Evolutionary conservation across 1,140 invertebrate genomes (phyloP).

Genomic region (Papilio polytes): DNA sequence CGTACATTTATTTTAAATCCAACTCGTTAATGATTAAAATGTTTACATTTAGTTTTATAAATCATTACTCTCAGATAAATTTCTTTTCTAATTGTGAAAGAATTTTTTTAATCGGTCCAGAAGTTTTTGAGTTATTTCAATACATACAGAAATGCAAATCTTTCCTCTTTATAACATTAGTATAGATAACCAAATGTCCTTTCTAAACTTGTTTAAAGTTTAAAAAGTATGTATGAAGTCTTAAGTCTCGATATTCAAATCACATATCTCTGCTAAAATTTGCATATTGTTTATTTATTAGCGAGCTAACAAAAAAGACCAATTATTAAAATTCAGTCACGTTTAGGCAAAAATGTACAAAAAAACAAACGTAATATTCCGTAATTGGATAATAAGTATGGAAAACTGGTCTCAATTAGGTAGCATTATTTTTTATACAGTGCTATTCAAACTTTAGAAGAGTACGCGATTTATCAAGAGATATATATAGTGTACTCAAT

Average conservation of each 20-base stretch:
- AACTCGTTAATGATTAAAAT: no score
- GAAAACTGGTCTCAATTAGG: not conserved
- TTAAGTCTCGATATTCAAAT: not conserved
- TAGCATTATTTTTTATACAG: not conserved
- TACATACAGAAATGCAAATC: no score
- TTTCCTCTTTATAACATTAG: no score
- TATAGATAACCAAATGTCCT: not conserved
- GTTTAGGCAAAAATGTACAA: not conserved
- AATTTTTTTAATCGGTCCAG: no score
- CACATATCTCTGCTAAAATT: not conserved
- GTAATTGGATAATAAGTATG: not conserved
- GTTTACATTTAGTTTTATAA: slow-evolving; percentile 40
- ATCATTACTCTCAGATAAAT: slow-evolving; percentile 41
- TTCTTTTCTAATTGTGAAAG: no score
- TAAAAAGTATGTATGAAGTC: not conserved
- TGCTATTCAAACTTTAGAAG: not conserved
- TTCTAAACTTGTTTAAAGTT: not conserved
- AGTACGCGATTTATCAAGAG: not conserved
- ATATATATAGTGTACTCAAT: not conserved
- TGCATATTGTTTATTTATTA: not conserved
- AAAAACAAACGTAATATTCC: not conserved
- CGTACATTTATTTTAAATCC: no score
- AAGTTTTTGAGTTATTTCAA: no score
- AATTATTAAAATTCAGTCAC: not conserved
- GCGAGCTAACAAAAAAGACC: not conserved